Evolutionary conservation across 2,888 invertebrate genomes (phyloP).

Genomic region (Druceiella hillmani): DNA sequence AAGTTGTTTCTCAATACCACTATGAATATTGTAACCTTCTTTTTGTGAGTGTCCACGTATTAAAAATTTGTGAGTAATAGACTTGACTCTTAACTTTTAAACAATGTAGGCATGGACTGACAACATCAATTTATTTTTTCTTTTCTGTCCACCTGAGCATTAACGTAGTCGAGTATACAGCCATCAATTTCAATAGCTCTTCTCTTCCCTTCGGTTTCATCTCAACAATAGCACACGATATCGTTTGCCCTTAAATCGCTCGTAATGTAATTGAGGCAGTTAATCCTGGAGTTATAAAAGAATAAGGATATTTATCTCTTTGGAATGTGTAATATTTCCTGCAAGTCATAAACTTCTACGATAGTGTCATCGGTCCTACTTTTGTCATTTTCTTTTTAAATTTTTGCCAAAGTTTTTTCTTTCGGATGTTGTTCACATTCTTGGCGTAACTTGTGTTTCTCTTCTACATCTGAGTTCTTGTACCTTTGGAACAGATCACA

Average conservation of each 20-base stretch:
- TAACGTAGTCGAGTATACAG: conserved; percentile 17
- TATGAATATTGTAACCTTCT: conserved; percentile 14
- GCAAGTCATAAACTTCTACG: conserved; percentile 23
- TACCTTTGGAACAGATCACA: conserved; percentile 22
- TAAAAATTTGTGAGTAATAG: conserved; percentile 16
- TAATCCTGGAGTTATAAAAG: conserved; percentile 21
- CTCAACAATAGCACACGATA: conserved; percentile 22
- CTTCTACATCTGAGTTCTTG: conserved; percentile 13
- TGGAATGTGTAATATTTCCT: conserved; percentile 21
- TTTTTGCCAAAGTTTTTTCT: conserved; percentile 9
- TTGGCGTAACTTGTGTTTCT: conserved; percentile 11
- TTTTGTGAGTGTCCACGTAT: conserved; percentile 21
- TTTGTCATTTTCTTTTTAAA: conserved; percentile 18
- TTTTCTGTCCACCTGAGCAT: conserved; percentile 8
- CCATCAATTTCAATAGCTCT: conserved; percentile 21
- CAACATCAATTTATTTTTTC: no score
- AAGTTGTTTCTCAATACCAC: conserved; percentile 16
- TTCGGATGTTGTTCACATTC: conserved; percentile 8
- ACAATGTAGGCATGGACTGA: conserved; percentile 3
- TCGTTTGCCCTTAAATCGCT: conserved; percentile 15
- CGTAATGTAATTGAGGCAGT: conserved; percentile 18
- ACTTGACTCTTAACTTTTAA: neutral
- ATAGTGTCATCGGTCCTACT: conserved; percentile 7
- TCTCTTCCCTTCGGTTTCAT: conserved; percentile 20
- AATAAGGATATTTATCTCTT: conserved; percentile 21